Evolutionary conservation across 2,113 vertebrate species (phyloP), one percentile per base, ranked within the genome.

Genomic region (Leucopsar rothschildi): DNA sequence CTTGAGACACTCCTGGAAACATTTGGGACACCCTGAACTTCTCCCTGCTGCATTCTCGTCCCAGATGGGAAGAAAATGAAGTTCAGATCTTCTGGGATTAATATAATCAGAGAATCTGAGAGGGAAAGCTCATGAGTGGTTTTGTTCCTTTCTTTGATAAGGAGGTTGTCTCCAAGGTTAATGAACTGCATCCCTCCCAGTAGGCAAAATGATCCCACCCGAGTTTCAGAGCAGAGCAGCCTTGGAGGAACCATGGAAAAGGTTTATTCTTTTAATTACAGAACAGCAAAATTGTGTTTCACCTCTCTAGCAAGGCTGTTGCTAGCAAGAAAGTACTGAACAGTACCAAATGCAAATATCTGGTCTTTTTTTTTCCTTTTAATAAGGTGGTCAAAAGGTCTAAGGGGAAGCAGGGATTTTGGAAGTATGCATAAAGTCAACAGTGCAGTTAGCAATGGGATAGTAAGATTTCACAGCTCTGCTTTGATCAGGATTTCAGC

Each of bases 391-490:
- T 97, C 97, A 89, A 97, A 97, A 96, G 97, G 97, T 98, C 97
- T 86, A 89, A 89, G 92, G 97, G 97, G 97, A 97, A 98, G 96
- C 81, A 92, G 97, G 97, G 97, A 97, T 97, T 98, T 98, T 94
- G 97, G 97, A 98, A 98, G 94, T 97, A 98, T 98, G 98, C 96
- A 96, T 96, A 98, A 97, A 98, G 97, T 98, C 98, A 98, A 98
- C 98, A 98, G 82, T 47, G 82, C 94, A 80, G 47, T 90, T 73
- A 98, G 97, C 98, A 93, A 97, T 88, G 98, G 98, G 98, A 97
- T 98, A 98, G 98, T 97, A 97, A 97, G 97, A 96, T 98, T 98
- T 98, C 98, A 98, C 97, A 97, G 97, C 94, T 90, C 47, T 1
- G 94, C 98, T 98, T 98, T 98, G 98, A 98, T 98, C 98, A 97